Conservation (phyloP, 2,797 vertebrate species). For the Pseudomugil tenellus region DNA sequence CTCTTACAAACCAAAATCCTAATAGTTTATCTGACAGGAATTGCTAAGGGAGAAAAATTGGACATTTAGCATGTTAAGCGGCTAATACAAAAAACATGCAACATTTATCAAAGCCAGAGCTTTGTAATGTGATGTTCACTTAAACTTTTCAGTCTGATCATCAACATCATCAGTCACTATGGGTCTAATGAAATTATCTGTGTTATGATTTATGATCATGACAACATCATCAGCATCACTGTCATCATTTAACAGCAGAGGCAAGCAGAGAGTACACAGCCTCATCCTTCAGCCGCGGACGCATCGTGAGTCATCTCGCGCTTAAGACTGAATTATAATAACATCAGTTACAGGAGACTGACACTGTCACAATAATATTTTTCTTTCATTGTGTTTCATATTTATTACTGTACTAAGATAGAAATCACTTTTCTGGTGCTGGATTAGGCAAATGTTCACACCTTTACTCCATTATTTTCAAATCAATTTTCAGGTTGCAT, state of each 20-base stretch:
- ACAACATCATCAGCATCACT: conserved; percentile 27
- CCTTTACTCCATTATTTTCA: background rate
- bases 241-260: conserved; percentile 24
- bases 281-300: conserved; percentile 43
- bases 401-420: background rate
- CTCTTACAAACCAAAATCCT: background rate
- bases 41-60: background rate
- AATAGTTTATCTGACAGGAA: background rate
- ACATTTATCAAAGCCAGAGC: conserved; percentile 11
- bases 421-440: background rate
- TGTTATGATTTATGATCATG: conserved; percentile 44
- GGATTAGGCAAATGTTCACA: background rate
- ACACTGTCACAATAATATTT: background rate
- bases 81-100: background rate
- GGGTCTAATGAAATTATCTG: conserved; percentile 37
- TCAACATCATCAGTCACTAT: conserved; percentile 43
- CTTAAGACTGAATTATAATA: background rate
- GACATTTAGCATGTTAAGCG: background rate
- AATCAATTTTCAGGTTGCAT: background rate
- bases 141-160: conserved; percentile 31
- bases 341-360: background rate
- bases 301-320: conserved; percentile 4
- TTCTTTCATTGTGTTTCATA: background rate
- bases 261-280: background rate
- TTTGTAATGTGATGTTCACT: conserved; percentile 14